A percentile compares a stretch with the other conserved stretches of the same genome.
These are phyloP conservation scores for Cephus pulcher DNA, from an alignment of 2,888 invertebrate genomes.

Conservation along the genomic window DNA sequence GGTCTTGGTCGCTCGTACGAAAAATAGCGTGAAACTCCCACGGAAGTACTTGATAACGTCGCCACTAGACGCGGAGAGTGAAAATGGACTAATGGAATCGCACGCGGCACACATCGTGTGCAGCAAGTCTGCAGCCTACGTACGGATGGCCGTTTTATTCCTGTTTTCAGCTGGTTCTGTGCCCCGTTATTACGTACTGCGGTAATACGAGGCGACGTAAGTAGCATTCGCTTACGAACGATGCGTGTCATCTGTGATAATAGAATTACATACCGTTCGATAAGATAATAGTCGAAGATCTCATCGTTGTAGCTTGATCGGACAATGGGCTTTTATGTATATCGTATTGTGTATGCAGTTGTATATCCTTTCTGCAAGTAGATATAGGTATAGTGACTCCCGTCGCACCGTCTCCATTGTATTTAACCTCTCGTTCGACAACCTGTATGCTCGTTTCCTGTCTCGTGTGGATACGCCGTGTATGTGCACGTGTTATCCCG, in stretches of 20 bases:
- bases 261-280: background rate
- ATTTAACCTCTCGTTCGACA: background rate
- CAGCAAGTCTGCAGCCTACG: background rate
- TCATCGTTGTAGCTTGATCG: background rate
- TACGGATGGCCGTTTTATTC: background rate
- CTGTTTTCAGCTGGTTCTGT: background rate
- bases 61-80: background rate
- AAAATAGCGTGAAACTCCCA: background rate
- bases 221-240: background rate
- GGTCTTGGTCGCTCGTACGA: background rate
- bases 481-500: background rate
- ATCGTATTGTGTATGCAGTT: background rate
- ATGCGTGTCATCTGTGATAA: background rate
- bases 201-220: background rate
- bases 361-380: background rate
- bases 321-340: background rate
- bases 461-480: background rate
- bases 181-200: background rate
- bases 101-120: background rate
- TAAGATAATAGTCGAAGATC: background rate
- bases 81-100: background rate
- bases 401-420: background rate
- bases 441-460: background rate
- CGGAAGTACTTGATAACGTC: background rate
- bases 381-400: background rate